Conservation (phyloP, 1,140 invertebrate species). For the Tachypleus tridentatus region DNA sequence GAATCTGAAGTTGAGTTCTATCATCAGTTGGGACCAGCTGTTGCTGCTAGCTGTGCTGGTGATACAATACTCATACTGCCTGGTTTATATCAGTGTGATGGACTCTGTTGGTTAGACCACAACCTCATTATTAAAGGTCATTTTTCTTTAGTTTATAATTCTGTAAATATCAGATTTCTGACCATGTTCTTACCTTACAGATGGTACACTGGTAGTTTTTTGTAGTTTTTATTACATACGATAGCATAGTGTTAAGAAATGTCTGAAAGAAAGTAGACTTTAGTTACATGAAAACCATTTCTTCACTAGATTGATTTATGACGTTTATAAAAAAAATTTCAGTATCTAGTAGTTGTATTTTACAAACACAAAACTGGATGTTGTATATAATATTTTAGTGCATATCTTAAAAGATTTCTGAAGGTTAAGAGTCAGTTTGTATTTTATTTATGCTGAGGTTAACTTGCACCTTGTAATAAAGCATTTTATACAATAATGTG, state of each 20-base stretch:
- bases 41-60: conserved; percentile 13
- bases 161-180: background rate
- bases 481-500: too few relatives aligned
- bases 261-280: background rate
- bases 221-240: background rate
- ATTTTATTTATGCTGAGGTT: too few relatives aligned
- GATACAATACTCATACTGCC: conserved; percentile 21
- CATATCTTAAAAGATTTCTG: too few relatives aligned
- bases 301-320: background rate
- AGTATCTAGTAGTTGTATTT: too few relatives aligned
- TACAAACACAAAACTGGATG: too few relatives aligned
- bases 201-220: background rate
- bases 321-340: background rate
- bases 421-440: too few relatives aligned
- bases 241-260: background rate
- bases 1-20: conserved; percentile 14
- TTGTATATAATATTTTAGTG: too few relatives aligned
- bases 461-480: too few relatives aligned
- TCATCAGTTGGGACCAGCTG: conserved; percentile 12
- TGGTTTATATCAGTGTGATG: conserved; percentile 17
- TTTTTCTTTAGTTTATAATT: background rate
- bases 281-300: background rate
- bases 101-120: conserved; percentile 20
- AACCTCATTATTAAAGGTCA: conserved; percentile 17
- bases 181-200: background rate